These are phyloP conservation scores for Atractosteus spatula DNA, from an alignment of 2,113 vertebrate genomes.

Conservation along the genomic window DNA sequence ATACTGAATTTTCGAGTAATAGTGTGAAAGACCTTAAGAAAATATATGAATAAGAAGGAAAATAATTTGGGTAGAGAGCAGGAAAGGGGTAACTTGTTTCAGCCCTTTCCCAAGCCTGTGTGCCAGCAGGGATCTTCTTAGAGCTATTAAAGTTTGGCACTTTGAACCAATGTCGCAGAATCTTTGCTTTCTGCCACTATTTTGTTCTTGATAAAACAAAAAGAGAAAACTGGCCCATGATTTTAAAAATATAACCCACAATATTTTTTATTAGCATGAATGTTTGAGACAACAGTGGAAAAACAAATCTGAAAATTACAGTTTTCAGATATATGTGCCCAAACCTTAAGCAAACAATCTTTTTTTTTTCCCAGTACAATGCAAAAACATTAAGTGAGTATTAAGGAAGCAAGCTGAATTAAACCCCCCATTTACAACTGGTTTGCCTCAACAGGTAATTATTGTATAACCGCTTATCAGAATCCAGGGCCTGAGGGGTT, in stretches of 20 bases:
- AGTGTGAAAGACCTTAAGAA: no score
- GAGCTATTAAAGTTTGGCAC: no score
- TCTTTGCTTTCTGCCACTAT: no score
- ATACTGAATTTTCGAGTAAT: no score
- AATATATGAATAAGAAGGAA: no score
- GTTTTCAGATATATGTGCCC: conserved; percentile 38
- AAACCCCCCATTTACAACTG: conserved; percentile 1
- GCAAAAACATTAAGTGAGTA: conserved; percentile 4
- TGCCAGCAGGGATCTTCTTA: no score
- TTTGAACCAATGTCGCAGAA: no score
- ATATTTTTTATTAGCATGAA: conserved; percentile 87
- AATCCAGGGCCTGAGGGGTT: neutral
- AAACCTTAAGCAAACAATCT: conserved; percentile 29
- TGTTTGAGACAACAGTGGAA: conserved; percentile 69
- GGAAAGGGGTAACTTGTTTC: no score
- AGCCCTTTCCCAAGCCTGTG: no score
- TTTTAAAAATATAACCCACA: conserved; percentile 72
- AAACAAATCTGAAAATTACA: conserved; percentile 32
- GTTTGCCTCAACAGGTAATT: conserved; percentile 30
- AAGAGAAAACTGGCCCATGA: no score
- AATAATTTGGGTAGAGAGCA: no score
- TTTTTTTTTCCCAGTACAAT: conserved; percentile 18
- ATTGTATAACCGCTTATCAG: conserved; percentile 13
- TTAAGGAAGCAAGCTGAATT: conserved; percentile 11
- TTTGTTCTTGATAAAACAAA: no score